A percentile compares a stretch with the other conserved stretches of the same genome.
These are phyloP conservation scores for Micromys minutus DNA, from an alignment of 2,113 vertebrate genomes.

Conservation along the genomic window DNA sequence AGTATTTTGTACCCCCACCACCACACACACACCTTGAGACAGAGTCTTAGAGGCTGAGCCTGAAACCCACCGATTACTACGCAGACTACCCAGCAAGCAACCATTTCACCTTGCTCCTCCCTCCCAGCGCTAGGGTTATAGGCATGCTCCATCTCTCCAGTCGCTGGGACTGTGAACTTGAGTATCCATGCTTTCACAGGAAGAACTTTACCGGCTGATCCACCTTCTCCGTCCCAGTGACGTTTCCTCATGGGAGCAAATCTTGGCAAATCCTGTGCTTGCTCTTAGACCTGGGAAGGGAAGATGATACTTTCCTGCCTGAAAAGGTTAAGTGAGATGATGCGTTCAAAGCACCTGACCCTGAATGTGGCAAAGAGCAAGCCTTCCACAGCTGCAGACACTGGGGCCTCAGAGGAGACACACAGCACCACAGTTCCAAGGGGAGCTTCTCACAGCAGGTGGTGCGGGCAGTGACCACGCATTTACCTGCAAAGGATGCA, in stretches of 20 bases:
- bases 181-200: neutral
- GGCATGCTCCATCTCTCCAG: neutral
- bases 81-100: neutral
- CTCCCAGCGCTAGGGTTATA: neutral
- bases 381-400: neutral
- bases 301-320: neutral
- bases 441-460: neutral
- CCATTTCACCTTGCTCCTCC: neutral
- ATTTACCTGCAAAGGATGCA: neutral
- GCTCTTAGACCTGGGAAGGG: neutral
- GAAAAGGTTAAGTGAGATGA: neutral
- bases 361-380: neutral
- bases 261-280: neutral
- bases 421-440: neutral
- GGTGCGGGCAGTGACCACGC: neutral
- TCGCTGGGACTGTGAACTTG: neutral
- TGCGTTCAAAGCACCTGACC: accelerated
- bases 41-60: neutral
- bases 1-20: too few relatives aligned
- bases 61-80: neutral
- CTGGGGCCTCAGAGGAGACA: neutral
- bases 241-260: neutral
- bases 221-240: too few relatives aligned
- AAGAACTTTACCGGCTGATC: neutral
- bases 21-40: too few relatives aligned